A percentile compares a stretch with the other conserved stretches of the same genome.
Evolutionary conservation across 2,113 vertebrate genomes (phyloP).

Genomic region (Bettongia penicillata): DNA sequence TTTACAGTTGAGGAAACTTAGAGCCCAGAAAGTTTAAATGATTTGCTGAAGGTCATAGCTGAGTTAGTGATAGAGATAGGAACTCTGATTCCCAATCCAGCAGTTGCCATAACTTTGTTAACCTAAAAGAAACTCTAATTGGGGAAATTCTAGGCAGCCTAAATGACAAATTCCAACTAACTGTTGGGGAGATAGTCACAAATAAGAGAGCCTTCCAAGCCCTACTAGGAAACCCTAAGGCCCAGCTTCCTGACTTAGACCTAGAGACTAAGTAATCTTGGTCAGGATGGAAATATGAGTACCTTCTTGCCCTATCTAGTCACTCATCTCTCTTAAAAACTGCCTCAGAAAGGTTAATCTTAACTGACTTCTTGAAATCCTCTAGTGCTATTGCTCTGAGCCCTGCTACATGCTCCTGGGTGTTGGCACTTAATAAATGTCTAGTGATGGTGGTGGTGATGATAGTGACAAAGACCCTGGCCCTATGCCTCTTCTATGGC

Average conservation of each 20-base stretch:
- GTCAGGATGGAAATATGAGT: not conserved
- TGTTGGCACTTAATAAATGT: not conserved
- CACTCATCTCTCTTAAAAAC: not conserved
- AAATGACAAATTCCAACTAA: not conserved
- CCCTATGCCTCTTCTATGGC: not conserved
- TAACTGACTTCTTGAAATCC: not conserved
- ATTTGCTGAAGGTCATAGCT: not conserved
- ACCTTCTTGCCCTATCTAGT: not conserved
- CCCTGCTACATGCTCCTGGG: not conserved
- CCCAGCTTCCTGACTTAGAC: not conserved
- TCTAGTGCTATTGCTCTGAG: not conserved
- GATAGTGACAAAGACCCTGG: not conserved
- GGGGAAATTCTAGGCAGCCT: not conserved
- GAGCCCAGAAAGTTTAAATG: not conserved
- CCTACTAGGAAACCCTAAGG: not conserved
- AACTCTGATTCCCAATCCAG: not conserved
- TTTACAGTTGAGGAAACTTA: not conserved
- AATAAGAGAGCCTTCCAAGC: too few species aligned
- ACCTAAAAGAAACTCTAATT: not conserved
- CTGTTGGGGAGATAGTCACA: not conserved
- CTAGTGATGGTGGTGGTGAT: not conserved
- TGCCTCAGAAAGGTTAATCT: not conserved
- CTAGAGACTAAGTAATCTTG: not conserved
- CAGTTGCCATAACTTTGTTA: not conserved
- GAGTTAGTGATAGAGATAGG: not conserved